A percentile compares a stretch with the other conserved stretches of the same genome.
Conservation (phyloP, 2,888 invertebrate species). For the Drosophila stalkeri region DNA sequence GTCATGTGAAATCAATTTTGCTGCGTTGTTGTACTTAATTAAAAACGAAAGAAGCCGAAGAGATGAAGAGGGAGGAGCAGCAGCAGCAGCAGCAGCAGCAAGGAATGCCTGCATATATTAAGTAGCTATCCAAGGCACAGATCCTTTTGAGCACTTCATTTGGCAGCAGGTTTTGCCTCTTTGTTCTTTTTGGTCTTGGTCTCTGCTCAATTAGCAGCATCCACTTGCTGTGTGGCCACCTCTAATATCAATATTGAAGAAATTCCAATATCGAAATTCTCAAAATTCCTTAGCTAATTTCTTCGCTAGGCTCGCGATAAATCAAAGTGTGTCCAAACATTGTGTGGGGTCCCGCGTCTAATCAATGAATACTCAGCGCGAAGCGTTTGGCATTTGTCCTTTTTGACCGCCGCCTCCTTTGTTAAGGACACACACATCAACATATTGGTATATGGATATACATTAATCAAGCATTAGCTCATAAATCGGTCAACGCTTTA, state of each 20-base stretch:
- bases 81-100: not conserved
- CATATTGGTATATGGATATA: not conserved
- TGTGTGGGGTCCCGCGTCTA: slow-evolving; percentile 65
- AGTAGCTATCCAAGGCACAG: slow-evolving; percentile 15
- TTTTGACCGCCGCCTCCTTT: slow-evolving; percentile 34
- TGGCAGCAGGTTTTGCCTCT: slow-evolving; percentile 31
- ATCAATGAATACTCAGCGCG: slow-evolving; percentile 58
- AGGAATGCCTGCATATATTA: slow-evolving; percentile 46
- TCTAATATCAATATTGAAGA: slow-evolving; percentile 17
- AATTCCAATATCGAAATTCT: slow-evolving; percentile 29
- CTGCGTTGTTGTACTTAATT: slow-evolving; percentile 80
- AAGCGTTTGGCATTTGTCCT: slow-evolving; percentile 32
- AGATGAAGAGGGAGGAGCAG: not conserved
- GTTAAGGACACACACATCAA: slow-evolving; percentile 16
- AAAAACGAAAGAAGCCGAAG: slow-evolving; percentile 46
- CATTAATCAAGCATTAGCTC: slow-evolving; percentile 49
- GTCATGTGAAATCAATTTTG: slow-evolving; percentile 74
- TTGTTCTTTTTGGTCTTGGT: slow-evolving; percentile 11
- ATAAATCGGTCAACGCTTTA: slow-evolving; percentile 48
- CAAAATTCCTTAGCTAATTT: slow-evolving; percentile 65
- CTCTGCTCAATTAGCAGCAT: slow-evolving; percentile 56
- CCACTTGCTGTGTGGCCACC: slow-evolving; percentile 41
- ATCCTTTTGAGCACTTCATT: slow-evolving; percentile 75
- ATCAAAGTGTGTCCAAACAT: slow-evolving; percentile 58
- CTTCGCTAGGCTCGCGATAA: slow-evolving; percentile 49